Evolutionary conservation across 2,888 invertebrate genomes (phyloP).

Genomic region (Balanococcus diminutus): DNA sequence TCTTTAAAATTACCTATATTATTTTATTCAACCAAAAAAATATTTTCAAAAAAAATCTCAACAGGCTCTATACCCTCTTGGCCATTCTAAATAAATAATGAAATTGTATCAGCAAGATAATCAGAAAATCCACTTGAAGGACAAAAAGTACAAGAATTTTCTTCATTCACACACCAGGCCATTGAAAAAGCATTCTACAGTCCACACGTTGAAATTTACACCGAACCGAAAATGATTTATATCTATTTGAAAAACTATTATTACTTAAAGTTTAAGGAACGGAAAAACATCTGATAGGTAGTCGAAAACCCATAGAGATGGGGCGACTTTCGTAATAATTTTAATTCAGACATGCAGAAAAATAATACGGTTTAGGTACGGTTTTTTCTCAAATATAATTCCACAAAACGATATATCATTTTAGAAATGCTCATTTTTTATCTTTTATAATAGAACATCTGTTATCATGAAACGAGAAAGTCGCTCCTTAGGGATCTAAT

Average conservation of each 20-base stretch:
- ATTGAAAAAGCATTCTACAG: slow-evolving; percentile 14
- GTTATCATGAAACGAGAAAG: slow-evolving; percentile 32
- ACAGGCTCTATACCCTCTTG: too few relatives aligned
- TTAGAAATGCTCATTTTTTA: slow-evolving; percentile 23
- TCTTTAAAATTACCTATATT: too few relatives aligned
- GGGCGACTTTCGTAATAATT: not conserved
- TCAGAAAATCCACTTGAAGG: too few relatives aligned
- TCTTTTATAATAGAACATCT: slow-evolving; percentile 39
- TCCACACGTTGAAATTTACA: not conserved
- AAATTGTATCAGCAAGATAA: too few relatives aligned
- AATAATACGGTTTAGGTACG: not conserved
- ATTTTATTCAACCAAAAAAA: too few relatives aligned
- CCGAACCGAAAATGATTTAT: not conserved
- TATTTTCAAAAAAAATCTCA: too few relatives aligned
- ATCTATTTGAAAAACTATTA: slow-evolving; percentile 33
- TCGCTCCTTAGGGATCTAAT: slow-evolving; percentile 20
- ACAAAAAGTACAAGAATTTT: not conserved
- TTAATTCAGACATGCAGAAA: not conserved
- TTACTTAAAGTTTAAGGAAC: slow-evolving; percentile 22
- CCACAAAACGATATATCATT: slow-evolving; percentile 28
- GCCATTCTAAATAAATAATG: too few relatives aligned
- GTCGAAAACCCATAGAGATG: too few relatives aligned
- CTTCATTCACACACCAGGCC: not conserved
- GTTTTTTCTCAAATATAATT: slow-evolving; percentile 11
- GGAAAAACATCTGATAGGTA: not conserved